phyloP scores from a whole-genome alignment of 1,140 invertebrate genomes.

The Pachypeltis micranthus region DNA sequence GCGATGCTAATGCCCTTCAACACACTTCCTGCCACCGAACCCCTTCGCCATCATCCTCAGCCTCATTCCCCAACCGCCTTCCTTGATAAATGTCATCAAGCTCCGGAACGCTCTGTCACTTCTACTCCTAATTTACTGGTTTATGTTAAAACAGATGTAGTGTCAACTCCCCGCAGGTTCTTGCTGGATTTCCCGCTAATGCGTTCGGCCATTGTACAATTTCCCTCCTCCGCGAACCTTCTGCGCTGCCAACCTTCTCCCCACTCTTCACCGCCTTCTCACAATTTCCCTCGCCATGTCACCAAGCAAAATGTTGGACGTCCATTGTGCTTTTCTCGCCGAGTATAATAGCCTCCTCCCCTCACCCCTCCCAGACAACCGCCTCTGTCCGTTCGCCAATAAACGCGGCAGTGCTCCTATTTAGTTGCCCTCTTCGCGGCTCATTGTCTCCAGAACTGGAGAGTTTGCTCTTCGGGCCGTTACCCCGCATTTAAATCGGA shows the following conservation, averaged over 20 bases:
- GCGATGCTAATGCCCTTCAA: not conserved
- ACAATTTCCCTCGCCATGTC: not conserved
- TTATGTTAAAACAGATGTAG: slow-evolving; percentile 10
- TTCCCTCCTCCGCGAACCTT: too few species aligned
- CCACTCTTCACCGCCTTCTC: not conserved
- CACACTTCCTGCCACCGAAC: not conserved
- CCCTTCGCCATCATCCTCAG: not conserved
- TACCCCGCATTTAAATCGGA: too few species aligned
- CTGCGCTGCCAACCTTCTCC: too few species aligned
- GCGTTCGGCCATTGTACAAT: too few species aligned
- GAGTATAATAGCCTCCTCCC: too few species aligned
- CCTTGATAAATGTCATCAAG: slow-evolving; percentile 3
- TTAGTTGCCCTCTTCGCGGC: not conserved
- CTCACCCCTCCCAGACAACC: not conserved
- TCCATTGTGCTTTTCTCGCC: not conserved
- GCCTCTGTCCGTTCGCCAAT: not conserved
- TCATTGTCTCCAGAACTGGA: not conserved
- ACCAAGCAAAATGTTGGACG: too few species aligned
- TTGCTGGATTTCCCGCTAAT: slow-evolving; percentile 7
- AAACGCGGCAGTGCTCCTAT: not conserved
- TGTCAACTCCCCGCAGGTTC: not conserved
- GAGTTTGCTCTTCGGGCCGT: too few species aligned
- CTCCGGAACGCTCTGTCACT: slow-evolving; percentile 9
- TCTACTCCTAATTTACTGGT: slow-evolving; percentile 8
- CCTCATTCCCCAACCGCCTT: not conserved